Evolutionary conservation across 1,140 invertebrate genomes (phyloP), one percentile per base, ranked within the genome.

Genomic region (Lucilia sericata): DNA sequence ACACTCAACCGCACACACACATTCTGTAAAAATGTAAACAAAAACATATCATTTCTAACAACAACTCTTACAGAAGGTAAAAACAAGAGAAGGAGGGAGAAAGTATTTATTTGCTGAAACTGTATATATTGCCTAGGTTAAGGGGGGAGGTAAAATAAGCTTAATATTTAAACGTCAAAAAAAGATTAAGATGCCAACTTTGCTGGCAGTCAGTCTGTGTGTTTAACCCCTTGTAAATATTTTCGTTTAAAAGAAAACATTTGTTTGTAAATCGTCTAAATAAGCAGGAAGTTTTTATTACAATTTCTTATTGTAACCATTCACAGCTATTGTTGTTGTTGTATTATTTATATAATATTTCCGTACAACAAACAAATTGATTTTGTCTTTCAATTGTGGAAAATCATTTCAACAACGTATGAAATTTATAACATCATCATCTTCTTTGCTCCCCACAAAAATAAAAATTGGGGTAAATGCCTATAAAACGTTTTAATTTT

Each of bases 131-230:
- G 25, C 25, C 2, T 14, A 0, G 14, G n/a, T 14, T 60, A 3
- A 17, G 13, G 55, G n/a, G 55, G 14, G 65, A 21, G 65, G 5
- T 12, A 55, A 14, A 55, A 25, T 70, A 70, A 70, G 65, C 65
- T 70, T 60, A 70, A 70, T 70, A 70, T 70, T 21, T n/a, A 70
- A 70, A 80, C n/a, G 76, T 80, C 76, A 80, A 49, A 19, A 51
- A 80, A 80, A 80, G 76, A 80, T 80, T 80, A 80, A 80, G 76
- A 80, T 80, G 76, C 76, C 76, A 78, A 19, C 17, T 13, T 42
- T 12, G 21, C 74, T 9, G 74, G 75, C 75, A 42, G 36, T 14
- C 36, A 47, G 36, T 14, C 36, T 47, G 14, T 47, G n/a, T 17
- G 76, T 42, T 80, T 80, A 80, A 80, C 76, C 76, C 76, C 42